Evolutionary conservation across 2,797 vertebrate genomes (phyloP), one percentile per base, ranked within the genome.

Genomic region (Spinus pinus): DNA sequence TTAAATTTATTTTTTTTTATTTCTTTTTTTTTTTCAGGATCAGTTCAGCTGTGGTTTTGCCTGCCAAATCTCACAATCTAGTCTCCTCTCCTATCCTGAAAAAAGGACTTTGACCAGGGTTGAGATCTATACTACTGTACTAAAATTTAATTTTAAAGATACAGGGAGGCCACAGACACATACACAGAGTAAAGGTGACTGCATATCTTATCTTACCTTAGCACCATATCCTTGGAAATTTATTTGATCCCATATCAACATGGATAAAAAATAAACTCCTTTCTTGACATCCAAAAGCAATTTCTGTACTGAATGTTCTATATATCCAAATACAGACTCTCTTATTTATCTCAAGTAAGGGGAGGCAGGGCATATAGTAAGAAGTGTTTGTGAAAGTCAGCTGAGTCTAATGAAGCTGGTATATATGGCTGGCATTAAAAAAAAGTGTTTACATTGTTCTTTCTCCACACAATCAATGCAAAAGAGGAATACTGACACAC

Each of bases 311-410:
- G 62, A 49, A 79, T 37, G 12, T 35, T 77, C 20, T 69, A 65
- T 7, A 53, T 16, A n/a, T 5, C 1, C 47, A 65, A 57, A 66
- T n/a, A 44, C 0, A 0, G 18, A 74, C 14, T 57, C 27, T 20
- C 51, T 77, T 33, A 37, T 24, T 79, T 77, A n/a, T 42, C 20
- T 49, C 39, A 77, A 41, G 57, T 61, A 86, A 82, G 2, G 5
- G 17, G 14, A 77, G 22, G 17, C 5, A 58, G 20, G 31, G 11
- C 19, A 53, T 28, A 21, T 13, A 73, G 50, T 14, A 42, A 70
- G 11, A 65, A n/a, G 23, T 31, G 12, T 75, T 91, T 60, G 10
- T 4, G 23, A 31, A 84, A 87, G 17, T 64, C 30, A 69, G 3
- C 22, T 25, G 9, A 58, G 14, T 61, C 13, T 56, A 61, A 51